Conservation (phyloP, 2,113 vertebrate species). For the Tachuris rubrigastra region DNA sequence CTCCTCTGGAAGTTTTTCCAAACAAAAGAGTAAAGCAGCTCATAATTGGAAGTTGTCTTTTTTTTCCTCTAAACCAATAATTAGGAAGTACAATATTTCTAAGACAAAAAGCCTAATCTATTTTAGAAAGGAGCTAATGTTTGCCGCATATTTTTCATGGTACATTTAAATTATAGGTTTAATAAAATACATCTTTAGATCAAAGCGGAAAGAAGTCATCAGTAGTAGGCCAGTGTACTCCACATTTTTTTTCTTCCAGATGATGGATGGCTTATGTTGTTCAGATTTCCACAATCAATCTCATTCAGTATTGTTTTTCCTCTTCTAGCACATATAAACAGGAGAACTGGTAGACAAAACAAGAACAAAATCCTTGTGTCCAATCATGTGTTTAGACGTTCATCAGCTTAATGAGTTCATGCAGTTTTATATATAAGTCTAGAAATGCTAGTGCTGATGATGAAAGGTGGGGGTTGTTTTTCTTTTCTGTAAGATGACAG, state of each 20-base stretch:
- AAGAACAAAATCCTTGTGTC: slow-evolving; percentile 71
- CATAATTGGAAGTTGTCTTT: slow-evolving; percentile 47
- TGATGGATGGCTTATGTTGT: slow-evolving; percentile 66
- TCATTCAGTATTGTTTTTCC: slow-evolving; percentile 65
- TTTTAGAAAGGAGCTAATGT: slow-evolving; percentile 75
- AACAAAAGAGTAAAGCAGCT: slow-evolving; percentile 63
- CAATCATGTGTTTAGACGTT: slow-evolving; percentile 64
- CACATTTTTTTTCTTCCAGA: slow-evolving; percentile 59
- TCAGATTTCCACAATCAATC: slow-evolving; percentile 66
- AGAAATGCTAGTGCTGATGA: slow-evolving; percentile 70
- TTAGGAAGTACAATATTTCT: slow-evolving; percentile 71
- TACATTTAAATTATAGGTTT: slow-evolving; percentile 85
- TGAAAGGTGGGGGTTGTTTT: slow-evolving; percentile 28
- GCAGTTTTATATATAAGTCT: slow-evolving; percentile 64
- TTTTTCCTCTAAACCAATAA: slow-evolving; percentile 65
- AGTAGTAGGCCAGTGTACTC: slow-evolving; percentile 83
- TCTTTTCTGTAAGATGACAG: slow-evolving; percentile 64
- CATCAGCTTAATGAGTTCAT: slow-evolving; percentile 75
- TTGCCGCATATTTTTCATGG: slow-evolving; percentile 79
- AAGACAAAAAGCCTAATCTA: slow-evolving; percentile 79
- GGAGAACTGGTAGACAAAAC: slow-evolving; percentile 72
- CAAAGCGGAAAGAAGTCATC: slow-evolving; percentile 82
- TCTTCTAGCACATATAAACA: slow-evolving; percentile 73
- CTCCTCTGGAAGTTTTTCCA: slow-evolving; percentile 47
- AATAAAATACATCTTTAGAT: slow-evolving; percentile 86